Evolutionary conservation across 1,140 invertebrate species (phyloP), one percentile per base, ranked within the genome.

Genomic region (Andrena cerasifolii): DNA sequence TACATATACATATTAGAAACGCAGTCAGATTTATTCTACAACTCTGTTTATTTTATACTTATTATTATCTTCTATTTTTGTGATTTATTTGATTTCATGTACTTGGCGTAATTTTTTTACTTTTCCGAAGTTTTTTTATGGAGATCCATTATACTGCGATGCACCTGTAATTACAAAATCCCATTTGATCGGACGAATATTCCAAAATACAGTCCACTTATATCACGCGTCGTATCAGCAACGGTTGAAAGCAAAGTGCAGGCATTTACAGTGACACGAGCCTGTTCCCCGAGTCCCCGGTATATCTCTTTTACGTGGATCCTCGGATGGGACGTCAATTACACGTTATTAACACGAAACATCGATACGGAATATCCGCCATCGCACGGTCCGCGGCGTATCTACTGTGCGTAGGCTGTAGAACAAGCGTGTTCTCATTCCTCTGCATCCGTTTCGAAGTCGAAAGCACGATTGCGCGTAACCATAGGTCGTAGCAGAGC

Each of bases 401-500:
- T 54, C 59, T 40, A 53, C 21, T 3, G 24, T 31, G 59, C 61
- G 59, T 65, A 74, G 59, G 71, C 33, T 47, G 61, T 45, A 14
- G 61, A 74, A 54, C 73, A 68, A 58, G 53, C 40, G 18, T 49
- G 61, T 59, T 68, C 63, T 68, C 40, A 14, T 76, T 75, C 63
- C 53, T 36, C n/a, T 40, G 79, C 54, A 72, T 74, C 47, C 54
- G 68, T 63, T 31, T 36, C 51, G 28, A 62, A 51, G 45, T 33
- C n/a, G 24, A 40, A n/a, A 68, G 49, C 70, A 49, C 36, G 49
- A 78, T 65, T 54, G 58, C 31, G 43, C 59, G 59, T 58, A 63
- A 31, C 16, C n/a, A 61, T 47, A 58, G 54, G 14, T 45, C 75
- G 56, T n/a, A n/a, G 21, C 61, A 53, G 59, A 24, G 47, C 54